Evolutionary conservation across 2,888 invertebrate genomes (phyloP).

Genomic region (Drosophila melanocephala): DNA sequence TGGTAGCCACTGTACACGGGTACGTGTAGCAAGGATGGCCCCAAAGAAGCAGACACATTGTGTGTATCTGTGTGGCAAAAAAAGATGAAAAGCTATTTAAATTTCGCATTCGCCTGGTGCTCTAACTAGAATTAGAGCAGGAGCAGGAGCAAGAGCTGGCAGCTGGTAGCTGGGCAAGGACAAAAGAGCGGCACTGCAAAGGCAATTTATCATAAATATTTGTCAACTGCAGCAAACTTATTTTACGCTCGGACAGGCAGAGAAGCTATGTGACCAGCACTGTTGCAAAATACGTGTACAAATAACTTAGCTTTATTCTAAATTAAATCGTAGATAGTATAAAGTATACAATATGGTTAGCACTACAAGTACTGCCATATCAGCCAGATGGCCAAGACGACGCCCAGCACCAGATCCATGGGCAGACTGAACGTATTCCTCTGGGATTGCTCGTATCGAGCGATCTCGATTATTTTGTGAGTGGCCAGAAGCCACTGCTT

Average conservation of each 20-base stretch:
- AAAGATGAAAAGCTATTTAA: constrained; percentile 73
- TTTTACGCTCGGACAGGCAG: constrained; percentile 74
- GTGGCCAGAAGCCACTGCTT: constrained; percentile 82
- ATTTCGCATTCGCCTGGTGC: constrained; percentile 62
- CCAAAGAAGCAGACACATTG: constrained; percentile 18
- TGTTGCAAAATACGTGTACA: constrained; percentile 19
- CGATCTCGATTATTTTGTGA: constrained; percentile 75
- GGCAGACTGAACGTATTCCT: constrained; percentile 78
- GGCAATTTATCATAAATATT: constrained; percentile 83
- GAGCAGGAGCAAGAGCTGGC: neutral
- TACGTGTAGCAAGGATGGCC: constrained; percentile 15
- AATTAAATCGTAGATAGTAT: constrained; percentile 33
- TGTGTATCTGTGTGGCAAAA: constrained; percentile 27
- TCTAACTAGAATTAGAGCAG: constrained; percentile 11
- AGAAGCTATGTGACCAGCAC: constrained; percentile 31
- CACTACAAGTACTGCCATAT: constrained; percentile 82
- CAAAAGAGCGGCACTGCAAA: constrained; percentile 48
- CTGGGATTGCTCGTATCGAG: constrained; percentile 71
- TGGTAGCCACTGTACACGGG: constrained; percentile 41
- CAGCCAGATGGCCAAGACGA: constrained; percentile 80
- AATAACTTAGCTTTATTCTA: constrained; percentile 56
- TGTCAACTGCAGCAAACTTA: constrained; percentile 79
- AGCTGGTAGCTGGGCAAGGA: constrained; percentile 36
- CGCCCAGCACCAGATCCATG: constrained; percentile 81
- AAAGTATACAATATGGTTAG: constrained; percentile 8